Conservation (phyloP, 2,888 invertebrate genomes). For the Ptilodon capucinus region DNA sequence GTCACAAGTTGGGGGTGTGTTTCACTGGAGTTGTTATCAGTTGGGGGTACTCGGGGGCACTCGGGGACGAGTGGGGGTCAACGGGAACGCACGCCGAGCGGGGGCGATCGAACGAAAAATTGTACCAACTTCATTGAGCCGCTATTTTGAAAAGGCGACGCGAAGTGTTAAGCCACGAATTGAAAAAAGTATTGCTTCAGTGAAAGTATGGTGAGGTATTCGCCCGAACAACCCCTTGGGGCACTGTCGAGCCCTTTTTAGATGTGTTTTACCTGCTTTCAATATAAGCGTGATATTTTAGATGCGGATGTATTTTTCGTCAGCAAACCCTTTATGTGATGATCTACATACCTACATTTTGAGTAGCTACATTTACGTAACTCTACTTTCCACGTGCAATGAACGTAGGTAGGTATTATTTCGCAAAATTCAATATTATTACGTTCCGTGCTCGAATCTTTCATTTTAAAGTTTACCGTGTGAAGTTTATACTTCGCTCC, state of each 20-base stretch:
- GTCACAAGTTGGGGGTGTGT: constrained; percentile 59
- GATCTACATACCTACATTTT: too few species aligned
- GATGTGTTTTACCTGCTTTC: constrained; percentile 24
- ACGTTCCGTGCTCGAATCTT: not conserved
- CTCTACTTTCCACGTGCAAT: too few species aligned
- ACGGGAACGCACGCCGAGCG: constrained; percentile 2
- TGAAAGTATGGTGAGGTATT: constrained; percentile 18
- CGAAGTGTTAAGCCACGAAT: constrained; percentile 15
- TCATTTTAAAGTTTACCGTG: not conserved
- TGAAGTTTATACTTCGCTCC: not conserved
- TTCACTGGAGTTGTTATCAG: constrained; percentile 75
- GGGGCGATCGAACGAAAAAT: constrained; percentile 24
- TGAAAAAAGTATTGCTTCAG: constrained; percentile 9
- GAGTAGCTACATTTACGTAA: constrained; percentile 13
- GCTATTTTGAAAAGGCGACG: constrained; percentile 8
- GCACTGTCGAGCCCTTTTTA: constrained; percentile 22
- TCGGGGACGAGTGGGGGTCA: constrained; percentile 15
- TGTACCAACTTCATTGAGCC: constrained; percentile 20
- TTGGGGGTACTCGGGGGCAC: constrained; percentile 36
- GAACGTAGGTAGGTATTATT: too few species aligned
- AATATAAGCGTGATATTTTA: constrained; percentile 31
- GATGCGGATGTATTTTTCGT: constrained; percentile 13
- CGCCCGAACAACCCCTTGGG: constrained; percentile 25
- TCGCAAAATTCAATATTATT: not conserved
- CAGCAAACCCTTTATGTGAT: not conserved